Evolutionary conservation across 2,797 vertebrate genomes (phyloP).

Genomic region (Coracias cyanogaster): DNA sequence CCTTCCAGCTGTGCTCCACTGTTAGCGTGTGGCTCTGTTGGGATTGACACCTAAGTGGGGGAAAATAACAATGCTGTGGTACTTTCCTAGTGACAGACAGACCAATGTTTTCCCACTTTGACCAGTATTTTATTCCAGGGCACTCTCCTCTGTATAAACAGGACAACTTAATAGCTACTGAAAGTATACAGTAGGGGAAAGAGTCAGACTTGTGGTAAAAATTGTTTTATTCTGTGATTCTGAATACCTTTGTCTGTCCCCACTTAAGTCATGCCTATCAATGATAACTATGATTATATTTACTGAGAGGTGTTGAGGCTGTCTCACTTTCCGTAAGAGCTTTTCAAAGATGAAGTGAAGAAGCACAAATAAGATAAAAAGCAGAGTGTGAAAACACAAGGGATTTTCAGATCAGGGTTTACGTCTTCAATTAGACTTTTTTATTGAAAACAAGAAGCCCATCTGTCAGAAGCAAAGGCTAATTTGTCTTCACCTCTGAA

Average conservation of each 20-base stretch:
- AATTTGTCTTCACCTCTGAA: constrained; percentile 67
- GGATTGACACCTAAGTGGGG: not conserved
- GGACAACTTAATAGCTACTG: not conserved
- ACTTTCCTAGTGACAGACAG: not conserved
- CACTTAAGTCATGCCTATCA: not conserved
- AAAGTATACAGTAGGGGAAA: not conserved
- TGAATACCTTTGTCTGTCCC: not conserved
- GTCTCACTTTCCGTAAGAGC: not conserved
- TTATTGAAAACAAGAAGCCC: constrained; percentile 51
- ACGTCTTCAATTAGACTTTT: constrained; percentile 56
- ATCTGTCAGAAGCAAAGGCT: constrained; percentile 53
- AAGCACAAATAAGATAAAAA: not conserved
- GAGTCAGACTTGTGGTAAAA: not conserved
- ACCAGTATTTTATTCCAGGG: not conserved
- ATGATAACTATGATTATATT: not conserved
- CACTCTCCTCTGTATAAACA: not conserved
- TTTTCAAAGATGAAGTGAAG: not conserved
- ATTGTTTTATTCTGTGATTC: not conserved
- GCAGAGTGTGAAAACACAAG: constrained; percentile 2
- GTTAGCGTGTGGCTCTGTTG: not conserved
- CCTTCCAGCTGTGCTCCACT: not conserved
- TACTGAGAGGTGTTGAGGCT: not conserved
- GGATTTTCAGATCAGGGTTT: constrained; percentile 12
- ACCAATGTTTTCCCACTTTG: not conserved
- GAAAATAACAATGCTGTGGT: not conserved